Percentiles rank a stretch among this genome's conserved stretches.
These are phyloP conservation scores for Ectemnius continuus DNA, from an alignment of 2,888 invertebrate species.

Conservation along the genomic window DNA sequence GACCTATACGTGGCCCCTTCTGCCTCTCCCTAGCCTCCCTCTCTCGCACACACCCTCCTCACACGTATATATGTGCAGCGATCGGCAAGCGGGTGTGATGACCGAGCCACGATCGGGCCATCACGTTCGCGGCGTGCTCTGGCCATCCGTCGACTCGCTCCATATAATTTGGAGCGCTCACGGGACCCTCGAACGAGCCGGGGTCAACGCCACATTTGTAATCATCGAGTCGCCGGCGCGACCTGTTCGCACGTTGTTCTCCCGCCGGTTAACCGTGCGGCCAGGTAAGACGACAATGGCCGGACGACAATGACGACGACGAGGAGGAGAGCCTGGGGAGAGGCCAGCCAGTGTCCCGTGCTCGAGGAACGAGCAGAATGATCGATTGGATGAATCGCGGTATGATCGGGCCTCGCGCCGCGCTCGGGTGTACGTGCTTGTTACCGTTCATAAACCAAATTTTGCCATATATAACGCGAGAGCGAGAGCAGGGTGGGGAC, in stretches of 20 bases:
- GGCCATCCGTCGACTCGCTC: conserved; percentile 71
- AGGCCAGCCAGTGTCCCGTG: background rate
- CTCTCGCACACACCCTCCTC: background rate
- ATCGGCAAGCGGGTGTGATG: conserved; percentile 66
- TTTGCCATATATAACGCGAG: background rate
- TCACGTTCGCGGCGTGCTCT: conserved; percentile 70
- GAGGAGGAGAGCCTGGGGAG: conserved; percentile 9
- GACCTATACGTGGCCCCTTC: too few relatives aligned
- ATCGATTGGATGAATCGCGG: background rate
- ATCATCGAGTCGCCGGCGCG: conserved; percentile 73
- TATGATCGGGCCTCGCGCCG: too few relatives aligned
- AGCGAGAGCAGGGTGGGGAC: background rate
- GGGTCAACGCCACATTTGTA: conserved; percentile 75
- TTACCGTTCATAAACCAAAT: conserved; percentile 6
- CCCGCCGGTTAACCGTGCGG: conserved; percentile 61
- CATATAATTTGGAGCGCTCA: conserved; percentile 76
- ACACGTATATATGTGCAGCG: conserved; percentile 47
- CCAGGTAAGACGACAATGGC: conserved; percentile 51
- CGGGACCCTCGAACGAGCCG: conserved; percentile 73
- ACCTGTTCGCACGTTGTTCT: conserved; percentile 74
- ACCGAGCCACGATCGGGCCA: conserved; percentile 67
- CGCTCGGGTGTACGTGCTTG: background rate
- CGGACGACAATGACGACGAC: conserved; percentile 43
- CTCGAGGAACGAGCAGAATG: background rate
- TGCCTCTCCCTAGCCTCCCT: too few relatives aligned